Evolutionary conservation across 92 coral and sea anemone genomes (phyloP), one percentile per base, ranked within the genome.

Genomic region (Palythoa grandis): DNA sequence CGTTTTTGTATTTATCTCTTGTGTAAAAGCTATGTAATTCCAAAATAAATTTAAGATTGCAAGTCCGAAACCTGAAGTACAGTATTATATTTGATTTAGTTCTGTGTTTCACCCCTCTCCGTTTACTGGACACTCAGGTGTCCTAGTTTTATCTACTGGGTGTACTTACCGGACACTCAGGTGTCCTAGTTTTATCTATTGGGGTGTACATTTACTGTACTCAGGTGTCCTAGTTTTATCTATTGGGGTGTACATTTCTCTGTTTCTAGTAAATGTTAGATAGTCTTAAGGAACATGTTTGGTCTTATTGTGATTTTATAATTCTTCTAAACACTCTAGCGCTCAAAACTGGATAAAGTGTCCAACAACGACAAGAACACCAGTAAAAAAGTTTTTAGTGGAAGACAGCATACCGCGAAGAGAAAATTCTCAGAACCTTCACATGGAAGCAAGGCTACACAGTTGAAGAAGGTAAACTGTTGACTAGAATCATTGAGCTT

Each of bases 381-480:
- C 24, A 20, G 40, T 19, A 80, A 66, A 66, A 80, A 29, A 15
- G 37, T 50, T 52, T 14, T 23, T 72, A 79, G 61, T 35, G 73
- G 25, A 40, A 39, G 40, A 12, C 84, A 65, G 11, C 37, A 23
- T 47, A 60, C 9, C 13, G 63, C 14, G 17, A 66, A 43, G 54
- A 23, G 75, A 24, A 80, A 66, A 80, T 25, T 47, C 39, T 8
- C 74, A 47, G 57, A 10, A 43, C 11, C 73, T 47, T 79, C 84
- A 10, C 72, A 66, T 40, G 54, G 47, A 67, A 38, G 70, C 22
- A 80, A 52, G 60, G 23, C 3, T 47, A 54, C 50, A 14, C 70
- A 19, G n/a, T 43, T 53, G n/a, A 80, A 80, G 22, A 80, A 80
- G 85, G 85, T 80, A 80, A 65, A 48, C 38, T 60, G 9, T 16